phyloP scores from a whole-genome alignment of 2,113 vertebrate genomes.

The Edolisoma coerulescens region DNA sequence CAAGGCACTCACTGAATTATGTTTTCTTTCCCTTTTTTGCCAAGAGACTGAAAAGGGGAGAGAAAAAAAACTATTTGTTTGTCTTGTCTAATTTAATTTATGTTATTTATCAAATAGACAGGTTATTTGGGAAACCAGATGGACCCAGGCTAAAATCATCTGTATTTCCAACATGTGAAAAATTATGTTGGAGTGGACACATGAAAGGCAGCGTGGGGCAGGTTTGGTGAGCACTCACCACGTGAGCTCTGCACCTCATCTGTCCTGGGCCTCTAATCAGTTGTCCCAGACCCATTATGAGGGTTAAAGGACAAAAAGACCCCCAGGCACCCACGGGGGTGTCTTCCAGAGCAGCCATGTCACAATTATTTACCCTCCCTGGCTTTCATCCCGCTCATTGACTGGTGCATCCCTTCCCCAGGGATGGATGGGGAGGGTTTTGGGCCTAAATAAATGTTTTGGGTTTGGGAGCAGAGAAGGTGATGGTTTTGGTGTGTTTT shows the following conservation, averaged over 20 bases:
- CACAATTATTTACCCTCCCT: neutral
- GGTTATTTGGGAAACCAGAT: conserved; percentile 86
- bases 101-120: conserved; percentile 86
- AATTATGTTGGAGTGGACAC: conserved; percentile 70
- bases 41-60: conserved; percentile 33
- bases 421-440: neutral
- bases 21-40: conserved; percentile 45
- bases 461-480: neutral
- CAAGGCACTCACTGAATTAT: conserved; percentile 54
- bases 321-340: neutral
- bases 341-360: neutral
- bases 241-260: neutral
- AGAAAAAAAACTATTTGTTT: conserved; percentile 73
- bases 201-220: neutral
- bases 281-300: neutral
- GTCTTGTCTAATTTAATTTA: conserved; percentile 85
- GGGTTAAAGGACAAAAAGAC: conserved; percentile 47
- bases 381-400: neutral
- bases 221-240: neutral
- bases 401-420: neutral
- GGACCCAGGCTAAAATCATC: conserved; percentile 82
- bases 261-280: neutral
- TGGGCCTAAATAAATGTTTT: neutral
- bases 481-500: neutral
- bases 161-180: conserved; percentile 76